Conservation (phyloP, 2,113 vertebrate genomes). For the Brienomyrus brachyistius region DNA sequence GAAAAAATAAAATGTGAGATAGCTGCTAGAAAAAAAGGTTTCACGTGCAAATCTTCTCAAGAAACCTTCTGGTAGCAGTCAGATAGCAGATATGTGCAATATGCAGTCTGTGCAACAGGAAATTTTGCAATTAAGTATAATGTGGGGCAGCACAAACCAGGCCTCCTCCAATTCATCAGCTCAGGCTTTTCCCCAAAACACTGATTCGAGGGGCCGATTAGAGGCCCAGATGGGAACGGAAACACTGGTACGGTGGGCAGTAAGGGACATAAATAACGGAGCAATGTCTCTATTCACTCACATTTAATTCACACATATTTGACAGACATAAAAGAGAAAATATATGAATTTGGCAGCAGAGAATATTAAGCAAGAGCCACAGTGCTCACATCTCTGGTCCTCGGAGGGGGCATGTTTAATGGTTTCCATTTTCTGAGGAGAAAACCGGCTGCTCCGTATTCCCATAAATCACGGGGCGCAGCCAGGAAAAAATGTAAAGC, state of each 20-base stretch:
- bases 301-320: not conserved
- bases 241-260: not conserved
- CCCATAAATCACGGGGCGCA: not conserved
- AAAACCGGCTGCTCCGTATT: not conserved
- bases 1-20: not conserved
- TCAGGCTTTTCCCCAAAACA: not conserved
- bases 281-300: not conserved
- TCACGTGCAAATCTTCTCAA: not conserved
- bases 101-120: not conserved
- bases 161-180: not conserved
- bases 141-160: not conserved
- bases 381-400: not conserved
- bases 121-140: not conserved
- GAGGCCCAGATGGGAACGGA: not conserved
- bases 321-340: not conserved
- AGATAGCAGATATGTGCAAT: not conserved
- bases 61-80: not conserved
- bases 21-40: not conserved
- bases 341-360: not conserved
- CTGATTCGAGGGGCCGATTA: not conserved
- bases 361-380: not conserved
- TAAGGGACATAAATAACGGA: not conserved
- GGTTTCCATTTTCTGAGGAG: not conserved
- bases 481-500: not conserved
- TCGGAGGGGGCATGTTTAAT: not conserved